Conservation (phyloP, 2,888 invertebrate species). For the Panorpa germanica region DNA sequence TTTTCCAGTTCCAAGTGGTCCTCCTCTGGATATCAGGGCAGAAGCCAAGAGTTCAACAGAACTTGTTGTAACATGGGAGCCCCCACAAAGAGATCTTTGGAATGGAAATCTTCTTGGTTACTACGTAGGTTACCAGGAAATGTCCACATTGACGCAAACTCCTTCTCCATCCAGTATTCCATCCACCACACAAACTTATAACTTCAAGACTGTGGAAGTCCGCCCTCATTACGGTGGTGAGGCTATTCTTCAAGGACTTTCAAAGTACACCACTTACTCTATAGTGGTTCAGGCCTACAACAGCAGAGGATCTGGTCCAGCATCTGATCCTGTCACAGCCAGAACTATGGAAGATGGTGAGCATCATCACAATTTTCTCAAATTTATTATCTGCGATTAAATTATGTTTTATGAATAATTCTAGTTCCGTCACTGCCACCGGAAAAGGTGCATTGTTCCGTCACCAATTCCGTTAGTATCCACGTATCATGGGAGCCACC, state of each 20-base stretch:
- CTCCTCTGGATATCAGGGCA: slow-evolving; percentile 62
- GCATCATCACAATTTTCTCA: slow-evolving; percentile 13
- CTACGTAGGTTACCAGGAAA: slow-evolving; percentile 69
- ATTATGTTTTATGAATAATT: slow-evolving; percentile 10
- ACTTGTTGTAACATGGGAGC: slow-evolving; percentile 70
- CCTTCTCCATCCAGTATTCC: background rate
- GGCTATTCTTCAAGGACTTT: slow-evolving; percentile 45
- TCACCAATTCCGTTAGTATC: slow-evolving; percentile 65
- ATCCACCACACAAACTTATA: slow-evolving; percentile 32
- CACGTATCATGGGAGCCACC: slow-evolving; percentile 77
- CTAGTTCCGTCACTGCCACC: slow-evolving; percentile 74
- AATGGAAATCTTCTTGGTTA: slow-evolving; percentile 76
- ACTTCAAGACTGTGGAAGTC: slow-evolving; percentile 57
- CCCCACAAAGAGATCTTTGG: slow-evolving; percentile 71
- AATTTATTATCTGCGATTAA: background rate
- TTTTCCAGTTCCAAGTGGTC: slow-evolving; percentile 51
- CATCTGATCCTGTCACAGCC: slow-evolving; percentile 59
- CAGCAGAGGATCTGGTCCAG: slow-evolving; percentile 69
- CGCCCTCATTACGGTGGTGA: slow-evolving; percentile 53
- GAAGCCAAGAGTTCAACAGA: slow-evolving; percentile 75
- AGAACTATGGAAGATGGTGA: slow-evolving; percentile 71
- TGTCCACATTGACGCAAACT: slow-evolving; percentile 24
- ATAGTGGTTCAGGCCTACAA: slow-evolving; percentile 77
- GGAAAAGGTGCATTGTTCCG: slow-evolving; percentile 62
- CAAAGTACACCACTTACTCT: slow-evolving; percentile 63